These are phyloP conservation scores for Eucidaris tribuloides DNA, from an alignment of 35 echinoderm and acorn worm species.

Conservation along the genomic window DNA sequence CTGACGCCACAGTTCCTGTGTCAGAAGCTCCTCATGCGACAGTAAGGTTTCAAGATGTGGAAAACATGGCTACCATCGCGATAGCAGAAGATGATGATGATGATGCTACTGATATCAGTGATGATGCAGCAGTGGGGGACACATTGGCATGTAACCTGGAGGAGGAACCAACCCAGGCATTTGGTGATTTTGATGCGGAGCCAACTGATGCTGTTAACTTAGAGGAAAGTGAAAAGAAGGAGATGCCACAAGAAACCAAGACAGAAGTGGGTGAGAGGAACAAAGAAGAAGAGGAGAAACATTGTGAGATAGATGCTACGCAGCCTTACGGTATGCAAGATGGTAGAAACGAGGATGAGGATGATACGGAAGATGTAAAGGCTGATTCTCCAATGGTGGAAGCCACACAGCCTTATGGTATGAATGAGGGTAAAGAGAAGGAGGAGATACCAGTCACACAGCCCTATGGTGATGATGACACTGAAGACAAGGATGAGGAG, in stretches of 20 bases:
- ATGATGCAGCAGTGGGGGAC: neutral
- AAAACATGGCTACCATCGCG: neutral
- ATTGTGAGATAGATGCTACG: neutral
- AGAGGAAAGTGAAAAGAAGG: too few species aligned
- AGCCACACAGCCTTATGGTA: constrained; percentile 26
- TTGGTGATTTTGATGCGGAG: too few species aligned
- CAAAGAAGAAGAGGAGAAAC: neutral
- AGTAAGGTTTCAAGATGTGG: neutral
- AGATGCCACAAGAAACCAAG: too few species aligned
- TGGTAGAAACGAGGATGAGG: neutral
- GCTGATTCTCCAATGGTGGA: neutral
- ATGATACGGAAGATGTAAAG: neutral
- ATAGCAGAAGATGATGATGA: neutral
- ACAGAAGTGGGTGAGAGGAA: too few species aligned
- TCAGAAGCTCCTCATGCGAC: neutral
- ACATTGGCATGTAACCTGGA: too few species aligned
- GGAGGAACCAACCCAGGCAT: too few species aligned
- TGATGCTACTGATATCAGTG: neutral
- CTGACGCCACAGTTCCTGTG: too few species aligned
- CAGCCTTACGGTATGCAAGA: neutral
- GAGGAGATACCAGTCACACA: neutral
- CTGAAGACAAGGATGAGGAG: neutral
- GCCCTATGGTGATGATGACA: neutral
- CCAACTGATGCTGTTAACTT: too few species aligned
- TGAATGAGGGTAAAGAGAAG: neutral